A percentile compares a stretch with the other conserved stretches of the same genome.
Conservation (phyloP, 2,797 vertebrate genomes). For the Tapirus indicus region DNA sequence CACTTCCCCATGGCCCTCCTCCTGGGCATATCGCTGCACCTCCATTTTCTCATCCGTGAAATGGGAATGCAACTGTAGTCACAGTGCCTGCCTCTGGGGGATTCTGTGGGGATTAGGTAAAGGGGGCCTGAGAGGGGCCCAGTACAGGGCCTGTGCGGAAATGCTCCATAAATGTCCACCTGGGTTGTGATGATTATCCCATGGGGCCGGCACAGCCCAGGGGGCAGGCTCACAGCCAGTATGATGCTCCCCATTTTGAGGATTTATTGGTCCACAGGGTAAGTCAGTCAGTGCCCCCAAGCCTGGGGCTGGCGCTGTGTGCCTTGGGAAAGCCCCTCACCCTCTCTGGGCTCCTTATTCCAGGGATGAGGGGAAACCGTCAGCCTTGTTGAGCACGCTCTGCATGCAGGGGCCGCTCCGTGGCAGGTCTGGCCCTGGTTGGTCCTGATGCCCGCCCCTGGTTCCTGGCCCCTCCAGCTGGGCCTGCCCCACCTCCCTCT, state of each 20-base stretch:
- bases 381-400: not conserved
- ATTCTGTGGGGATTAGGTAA: not conserved
- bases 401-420: not conserved
- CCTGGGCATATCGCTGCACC: fast-evolving
- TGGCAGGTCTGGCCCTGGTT: not conserved
- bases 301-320: not conserved
- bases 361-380: fast-evolving
- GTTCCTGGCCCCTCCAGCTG: not conserved
- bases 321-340: not conserved
- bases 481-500: not conserved
- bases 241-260: fast-evolving
- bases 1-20: not conserved
- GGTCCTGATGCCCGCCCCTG: not conserved
- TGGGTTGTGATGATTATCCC: fast-evolving
- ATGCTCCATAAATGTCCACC: not conserved
- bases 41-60: not conserved
- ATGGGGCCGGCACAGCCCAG: too few relatives aligned
- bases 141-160: not conserved
- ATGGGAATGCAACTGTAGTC: not conserved
- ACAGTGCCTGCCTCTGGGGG: not conserved
- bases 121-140: not conserved
- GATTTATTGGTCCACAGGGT: not conserved
- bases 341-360: not conserved
- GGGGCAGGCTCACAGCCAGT: fast-evolving
- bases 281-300: not conserved